Percentiles rank a stretch among this genome's conserved stretches.
Evolutionary conservation across 1,140 invertebrate genomes (phyloP).

Genomic region (Plutomurus gul): DNA sequence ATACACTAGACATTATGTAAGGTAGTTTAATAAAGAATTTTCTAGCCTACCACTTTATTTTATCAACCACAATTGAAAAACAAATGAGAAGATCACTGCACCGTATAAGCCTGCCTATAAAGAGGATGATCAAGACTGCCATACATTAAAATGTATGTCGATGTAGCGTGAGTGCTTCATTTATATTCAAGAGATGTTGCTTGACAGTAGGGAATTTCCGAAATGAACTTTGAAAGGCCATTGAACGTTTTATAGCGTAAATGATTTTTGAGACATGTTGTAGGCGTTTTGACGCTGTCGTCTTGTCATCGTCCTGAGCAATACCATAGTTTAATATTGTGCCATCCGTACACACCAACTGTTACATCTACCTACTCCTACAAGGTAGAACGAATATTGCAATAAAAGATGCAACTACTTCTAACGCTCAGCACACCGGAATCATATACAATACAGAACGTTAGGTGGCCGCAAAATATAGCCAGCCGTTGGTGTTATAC

Average conservation of each 20-base stretch:
- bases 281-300: not conserved
- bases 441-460: not conserved
- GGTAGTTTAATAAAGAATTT: not conserved
- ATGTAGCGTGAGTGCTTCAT: not conserved
- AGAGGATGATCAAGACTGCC: not conserved
- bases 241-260: not conserved
- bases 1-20: not conserved
- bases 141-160: not conserved
- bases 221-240: not conserved
- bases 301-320: not conserved
- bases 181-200: not conserved
- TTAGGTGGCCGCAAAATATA: slow-evolving; percentile 3
- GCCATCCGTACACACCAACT: not conserved
- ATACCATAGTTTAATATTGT: not conserved
- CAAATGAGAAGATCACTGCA: not conserved
- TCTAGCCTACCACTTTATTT: not conserved
- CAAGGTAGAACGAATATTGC: too few relatives aligned
- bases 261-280: not conserved
- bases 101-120: not conserved
- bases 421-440: not conserved
- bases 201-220: not conserved
- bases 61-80: not conserved
- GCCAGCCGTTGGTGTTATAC: not conserved
- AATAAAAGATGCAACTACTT: too few relatives aligned
- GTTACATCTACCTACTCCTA: too few relatives aligned